phyloP scores from a whole-genome alignment of 2,113 vertebrate genomes.

The Leucosticte australis region DNA sequence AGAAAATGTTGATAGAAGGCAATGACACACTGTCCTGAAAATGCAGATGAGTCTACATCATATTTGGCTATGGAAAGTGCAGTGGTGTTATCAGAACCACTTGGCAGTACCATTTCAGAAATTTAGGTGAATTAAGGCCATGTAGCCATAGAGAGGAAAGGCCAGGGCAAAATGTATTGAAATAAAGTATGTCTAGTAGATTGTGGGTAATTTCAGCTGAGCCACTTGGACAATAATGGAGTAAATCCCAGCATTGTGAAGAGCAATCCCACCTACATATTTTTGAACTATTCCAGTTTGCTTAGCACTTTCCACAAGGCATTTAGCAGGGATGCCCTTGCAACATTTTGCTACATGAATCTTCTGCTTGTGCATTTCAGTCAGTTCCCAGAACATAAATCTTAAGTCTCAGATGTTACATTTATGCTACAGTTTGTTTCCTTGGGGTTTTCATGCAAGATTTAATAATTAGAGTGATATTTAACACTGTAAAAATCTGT shows the following conservation, averaged over 20 bases:
- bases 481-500: not conserved
- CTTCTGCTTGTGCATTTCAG: not conserved
- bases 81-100: not conserved
- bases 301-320: not conserved
- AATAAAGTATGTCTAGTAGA: not conserved
- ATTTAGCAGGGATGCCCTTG: not conserved
- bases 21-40: not conserved
- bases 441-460: not conserved
- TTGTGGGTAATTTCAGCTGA: constrained; percentile 23
- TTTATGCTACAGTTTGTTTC: not conserved
- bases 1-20: not conserved
- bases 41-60: not conserved
- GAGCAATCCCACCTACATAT: constrained; percentile 36
- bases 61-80: not conserved
- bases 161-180: not conserved
- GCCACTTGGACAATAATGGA: constrained; percentile 33
- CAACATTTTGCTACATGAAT: not conserved
- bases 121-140: constrained; percentile 1
- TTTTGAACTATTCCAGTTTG: constrained; percentile 32
- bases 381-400: not conserved
- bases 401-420: not conserved
- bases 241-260: constrained; percentile 45
- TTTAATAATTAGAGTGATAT: not conserved
- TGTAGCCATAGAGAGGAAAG: not conserved
- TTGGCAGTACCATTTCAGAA: not conserved